Base-by-base conservation (phyloP, 2,113 vertebrate species). In the Elachura formosa region DNA sequence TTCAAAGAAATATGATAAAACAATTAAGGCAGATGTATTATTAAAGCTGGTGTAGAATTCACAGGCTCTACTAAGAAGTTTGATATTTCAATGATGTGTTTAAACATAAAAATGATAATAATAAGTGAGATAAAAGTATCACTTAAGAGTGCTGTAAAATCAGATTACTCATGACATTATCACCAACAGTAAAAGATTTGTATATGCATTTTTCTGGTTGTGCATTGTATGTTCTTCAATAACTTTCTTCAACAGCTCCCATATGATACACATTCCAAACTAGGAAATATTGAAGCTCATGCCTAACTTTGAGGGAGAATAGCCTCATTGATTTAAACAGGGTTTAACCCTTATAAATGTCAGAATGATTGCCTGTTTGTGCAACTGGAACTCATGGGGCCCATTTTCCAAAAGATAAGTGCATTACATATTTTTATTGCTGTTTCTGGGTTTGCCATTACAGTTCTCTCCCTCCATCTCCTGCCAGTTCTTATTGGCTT, bases 51-150 rank as follows among this genome's bases (percentile, higher is more conserved):
- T 59, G 63, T 34, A 87, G 81, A 75, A 78, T 67, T 83, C 76
- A 63, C 52, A 84, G 72, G 63, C n/a, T 82, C 36, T 58, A 29
- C n/a, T 63, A 75, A 78, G 55, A 78, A 85, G 34, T 58, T 64
- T 63, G 54, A 63, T 85, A 87, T 83, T 95, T 82, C 83, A 73
- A 40, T 25, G 17, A 87, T 31, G 43, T 77, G 55, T 75, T 91
- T 83, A 48, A 90, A 89, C 41, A 55, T 40, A 84, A 83, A 83
- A 91, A 83, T 69, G 33, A n/a, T n/a, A n/a, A n/a, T n/a, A n/a
- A n/a, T n/a, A n/a, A n/a, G n/a, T n/a, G n/a, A n/a, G n/a, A n/a
- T 24, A 88, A 88, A 95, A 83, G 67, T 67, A 92, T 25, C 55
- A 74, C 46, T 83, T 61, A 34, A 58, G 17, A 91, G 83, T 49